phyloP scores from a whole-genome alignment of 2,113 vertebrate species.

The Psettodes erumei region DNA sequence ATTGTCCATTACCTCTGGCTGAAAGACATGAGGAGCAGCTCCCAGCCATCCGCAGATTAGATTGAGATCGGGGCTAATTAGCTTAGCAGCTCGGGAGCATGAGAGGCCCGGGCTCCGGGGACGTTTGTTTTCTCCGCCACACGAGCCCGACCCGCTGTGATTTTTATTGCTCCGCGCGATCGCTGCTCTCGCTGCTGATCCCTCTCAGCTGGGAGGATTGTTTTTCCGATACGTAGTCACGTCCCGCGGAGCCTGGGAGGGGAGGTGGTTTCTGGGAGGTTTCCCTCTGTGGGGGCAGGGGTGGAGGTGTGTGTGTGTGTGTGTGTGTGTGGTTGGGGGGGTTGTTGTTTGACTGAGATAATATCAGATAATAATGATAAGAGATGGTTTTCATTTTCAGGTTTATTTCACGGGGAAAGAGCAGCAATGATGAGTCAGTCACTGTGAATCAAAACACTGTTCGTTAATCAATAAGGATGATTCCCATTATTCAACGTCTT shows the following conservation, averaged over 20 bases:
- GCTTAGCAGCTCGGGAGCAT: conserved; percentile 58
- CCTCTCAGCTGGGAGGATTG: conserved; percentile 5
- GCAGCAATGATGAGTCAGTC: too few species aligned
- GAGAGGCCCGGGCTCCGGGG: conserved; percentile 42
- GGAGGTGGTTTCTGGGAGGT: background rate
- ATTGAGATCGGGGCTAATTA: conserved; percentile 63
- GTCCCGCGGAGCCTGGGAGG: background rate
- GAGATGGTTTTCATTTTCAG: too few species aligned
- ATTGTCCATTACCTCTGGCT: conserved; percentile 68
- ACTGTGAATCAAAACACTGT: too few species aligned
- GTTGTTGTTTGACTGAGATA: too few species aligned
- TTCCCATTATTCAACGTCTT: too few species aligned
- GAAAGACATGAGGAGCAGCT: conserved; percentile 56
- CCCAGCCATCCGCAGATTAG: conserved; percentile 62
- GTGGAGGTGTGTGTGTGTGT: background rate
- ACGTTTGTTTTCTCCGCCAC: conserved; percentile 23
- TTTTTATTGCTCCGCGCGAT: conserved; percentile 32
- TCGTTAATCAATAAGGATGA: too few species aligned
- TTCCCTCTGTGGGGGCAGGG: background rate
- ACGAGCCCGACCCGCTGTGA: conserved; percentile 10
- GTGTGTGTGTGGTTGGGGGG: background rate
- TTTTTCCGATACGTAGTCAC: conserved; percentile 7
- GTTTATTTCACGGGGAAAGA: too few species aligned
- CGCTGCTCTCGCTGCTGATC: background rate
- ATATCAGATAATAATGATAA: too few species aligned